Evolutionary conservation across 2,888 invertebrate species (phyloP).

Genomic region (Tinea pellionella): DNA sequence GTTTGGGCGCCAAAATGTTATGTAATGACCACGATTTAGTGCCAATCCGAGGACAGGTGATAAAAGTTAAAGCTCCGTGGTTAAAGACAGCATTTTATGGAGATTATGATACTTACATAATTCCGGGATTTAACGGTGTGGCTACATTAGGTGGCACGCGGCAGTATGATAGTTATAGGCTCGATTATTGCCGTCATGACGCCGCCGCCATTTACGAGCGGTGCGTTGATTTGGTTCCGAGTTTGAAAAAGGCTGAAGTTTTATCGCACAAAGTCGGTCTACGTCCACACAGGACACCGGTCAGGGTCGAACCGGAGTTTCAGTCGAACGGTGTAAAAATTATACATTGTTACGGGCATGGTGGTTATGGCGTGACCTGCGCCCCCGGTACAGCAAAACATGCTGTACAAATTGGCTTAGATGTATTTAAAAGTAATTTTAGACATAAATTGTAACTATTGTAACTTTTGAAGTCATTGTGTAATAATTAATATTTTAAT

Average conservation of each 20-base stretch:
- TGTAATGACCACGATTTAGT: slow-evolving; percentile 81
- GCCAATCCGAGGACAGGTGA: slow-evolving; percentile 86
- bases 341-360: slow-evolving; percentile 96
- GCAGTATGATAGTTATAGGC: slow-evolving; percentile 82
- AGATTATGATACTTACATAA: slow-evolving; percentile 87
- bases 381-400: slow-evolving; percentile 88
- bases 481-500: background rate
- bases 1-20: slow-evolving; percentile 82
- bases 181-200: slow-evolving; percentile 76
- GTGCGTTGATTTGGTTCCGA: slow-evolving; percentile 81
- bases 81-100: slow-evolving; percentile 89
- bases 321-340: slow-evolving; percentile 60
- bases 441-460: slow-evolving; percentile 38
- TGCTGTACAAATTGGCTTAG: slow-evolving; percentile 76
- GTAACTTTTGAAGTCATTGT: too few relatives aligned
- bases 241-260: slow-evolving; percentile 67
- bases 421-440: slow-evolving; percentile 49
- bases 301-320: slow-evolving; percentile 78
- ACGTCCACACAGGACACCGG: slow-evolving; percentile 81
- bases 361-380: slow-evolving; percentile 91
- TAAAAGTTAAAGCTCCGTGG: slow-evolving; percentile 89
- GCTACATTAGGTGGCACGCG: slow-evolving; percentile 89
- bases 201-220: slow-evolving; percentile 81
- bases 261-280: slow-evolving; percentile 80
- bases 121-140: slow-evolving; percentile 78